phyloP scores from a whole-genome alignment of 2,113 vertebrate species.

The Gulo gulo region DNA sequence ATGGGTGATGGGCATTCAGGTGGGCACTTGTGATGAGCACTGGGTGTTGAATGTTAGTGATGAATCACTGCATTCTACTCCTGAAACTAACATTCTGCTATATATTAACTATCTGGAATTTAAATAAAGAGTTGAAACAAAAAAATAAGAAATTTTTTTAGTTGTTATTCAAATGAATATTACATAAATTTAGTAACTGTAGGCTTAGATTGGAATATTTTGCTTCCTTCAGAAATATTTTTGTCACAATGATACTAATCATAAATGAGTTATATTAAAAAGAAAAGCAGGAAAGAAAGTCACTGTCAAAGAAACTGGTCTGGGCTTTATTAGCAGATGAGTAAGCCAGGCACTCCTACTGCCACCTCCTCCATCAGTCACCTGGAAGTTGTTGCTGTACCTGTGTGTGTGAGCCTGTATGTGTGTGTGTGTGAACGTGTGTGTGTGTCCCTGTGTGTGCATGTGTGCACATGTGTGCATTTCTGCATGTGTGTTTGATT shows the following conservation, averaged over 20 bases:
- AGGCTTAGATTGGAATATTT: not conserved
- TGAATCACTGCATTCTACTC: not conserved
- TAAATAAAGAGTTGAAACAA: not conserved
- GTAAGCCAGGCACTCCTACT: rapidly evolving
- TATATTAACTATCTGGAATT: not conserved
- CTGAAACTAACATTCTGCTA: not conserved
- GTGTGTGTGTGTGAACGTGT: too few species aligned
- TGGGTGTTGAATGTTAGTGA: not conserved
- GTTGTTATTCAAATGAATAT: too few species aligned
- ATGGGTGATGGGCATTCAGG: not conserved
- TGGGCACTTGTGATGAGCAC: not conserved
- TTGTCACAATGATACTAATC: not conserved
- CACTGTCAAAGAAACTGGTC: not conserved
- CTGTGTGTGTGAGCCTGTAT: not conserved
- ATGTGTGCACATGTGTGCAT: not conserved
- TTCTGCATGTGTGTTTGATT: too few species aligned
- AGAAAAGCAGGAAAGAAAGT: not conserved
- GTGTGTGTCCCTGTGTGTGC: not conserved
- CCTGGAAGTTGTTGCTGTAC: not conserved
- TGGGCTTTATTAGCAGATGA: not conserved
- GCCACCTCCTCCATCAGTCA: not conserved
- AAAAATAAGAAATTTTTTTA: not conserved
- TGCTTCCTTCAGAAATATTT: not conserved
- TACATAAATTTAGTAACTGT: not conserved
- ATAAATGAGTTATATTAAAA: not conserved